Conservation (phyloP, 37 sponge, comb jelly and placozoan species). For the Mnemiopsis leidyi region DNA sequence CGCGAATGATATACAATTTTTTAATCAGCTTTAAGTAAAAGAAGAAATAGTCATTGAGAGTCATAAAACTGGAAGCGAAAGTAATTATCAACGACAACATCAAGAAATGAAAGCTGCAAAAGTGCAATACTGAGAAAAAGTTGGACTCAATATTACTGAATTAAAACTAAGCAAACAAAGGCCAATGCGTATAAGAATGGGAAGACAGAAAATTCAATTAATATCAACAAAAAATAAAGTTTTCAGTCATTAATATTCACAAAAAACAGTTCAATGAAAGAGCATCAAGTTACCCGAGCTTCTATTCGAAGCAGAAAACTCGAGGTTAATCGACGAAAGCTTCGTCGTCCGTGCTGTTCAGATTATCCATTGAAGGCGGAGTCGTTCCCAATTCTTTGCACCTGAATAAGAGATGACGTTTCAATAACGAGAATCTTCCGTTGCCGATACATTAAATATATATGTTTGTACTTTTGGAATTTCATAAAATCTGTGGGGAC, state of each 20-base stretch:
- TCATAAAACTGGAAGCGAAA: background rate
- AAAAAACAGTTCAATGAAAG: background rate
- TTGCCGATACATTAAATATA: too few relatives aligned
- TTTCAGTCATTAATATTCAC: background rate
- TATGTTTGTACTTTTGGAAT: too few relatives aligned
- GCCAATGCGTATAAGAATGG: background rate
- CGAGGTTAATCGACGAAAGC: slow-evolving; percentile 21
- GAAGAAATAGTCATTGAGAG: background rate
- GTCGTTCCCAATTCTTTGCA: background rate
- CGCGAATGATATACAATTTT: background rate
- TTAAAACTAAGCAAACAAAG: background rate
- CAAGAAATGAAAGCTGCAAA: background rate
- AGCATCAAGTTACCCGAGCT: too few relatives aligned
- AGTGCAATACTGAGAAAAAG: background rate
- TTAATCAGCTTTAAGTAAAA: background rate
- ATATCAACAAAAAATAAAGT: background rate
- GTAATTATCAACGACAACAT: background rate
- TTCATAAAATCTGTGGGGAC: too few relatives aligned
- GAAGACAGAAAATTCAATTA: background rate
- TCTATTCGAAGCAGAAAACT: too few relatives aligned
- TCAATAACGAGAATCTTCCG: too few relatives aligned
- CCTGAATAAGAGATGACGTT: too few relatives aligned
- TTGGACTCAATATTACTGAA: background rate
- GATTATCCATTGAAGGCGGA: background rate
- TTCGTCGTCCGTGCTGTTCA: slow-evolving; percentile 31